A percentile compares a stretch with the other conserved stretches of the same genome.
These are phyloP conservation scores for Grammomys surdaster DNA, from an alignment of 2,113 vertebrate species.

Conservation along the genomic window DNA sequence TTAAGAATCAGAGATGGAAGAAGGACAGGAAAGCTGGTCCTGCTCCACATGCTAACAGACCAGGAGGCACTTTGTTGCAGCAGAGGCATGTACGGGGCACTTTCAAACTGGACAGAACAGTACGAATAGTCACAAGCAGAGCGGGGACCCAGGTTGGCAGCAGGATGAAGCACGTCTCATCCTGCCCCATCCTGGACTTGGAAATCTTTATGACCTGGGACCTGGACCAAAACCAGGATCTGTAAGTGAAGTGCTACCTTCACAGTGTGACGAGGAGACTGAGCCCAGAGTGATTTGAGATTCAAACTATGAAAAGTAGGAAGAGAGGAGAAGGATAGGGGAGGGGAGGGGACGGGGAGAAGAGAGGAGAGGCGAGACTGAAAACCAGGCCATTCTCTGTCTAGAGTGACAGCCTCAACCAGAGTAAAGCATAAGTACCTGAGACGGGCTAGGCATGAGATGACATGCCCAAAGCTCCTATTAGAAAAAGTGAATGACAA, in stretches of 20 bases:
- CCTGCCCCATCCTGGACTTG: neutral
- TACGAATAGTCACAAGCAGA: neutral
- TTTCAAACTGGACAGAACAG: neutral
- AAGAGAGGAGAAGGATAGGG: neutral
- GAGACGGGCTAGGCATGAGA: neutral
- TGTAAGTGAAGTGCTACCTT: neutral
- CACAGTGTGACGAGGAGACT: neutral
- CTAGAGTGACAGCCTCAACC: neutral
- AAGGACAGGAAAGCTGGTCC: neutral
- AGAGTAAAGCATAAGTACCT: neutral
- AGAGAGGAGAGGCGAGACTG: neutral
- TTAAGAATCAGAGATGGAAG: neutral
- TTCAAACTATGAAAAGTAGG: neutral
- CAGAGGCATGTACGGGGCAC: neutral
- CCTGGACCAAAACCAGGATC: neutral
- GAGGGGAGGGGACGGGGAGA: neutral
- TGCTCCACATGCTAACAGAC: neutral
- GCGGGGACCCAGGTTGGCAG: neutral
- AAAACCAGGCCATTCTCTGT: neutral
- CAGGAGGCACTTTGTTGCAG: neutral
- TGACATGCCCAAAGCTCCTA: neutral
- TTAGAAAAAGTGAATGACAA: neutral
- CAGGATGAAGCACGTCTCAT: neutral
- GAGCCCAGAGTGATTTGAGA: neutral
- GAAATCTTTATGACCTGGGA: neutral